These are phyloP conservation scores for Ranitomeya variabilis DNA, from an alignment of 2,113 vertebrate genomes.

Conservation along the genomic window DNA sequence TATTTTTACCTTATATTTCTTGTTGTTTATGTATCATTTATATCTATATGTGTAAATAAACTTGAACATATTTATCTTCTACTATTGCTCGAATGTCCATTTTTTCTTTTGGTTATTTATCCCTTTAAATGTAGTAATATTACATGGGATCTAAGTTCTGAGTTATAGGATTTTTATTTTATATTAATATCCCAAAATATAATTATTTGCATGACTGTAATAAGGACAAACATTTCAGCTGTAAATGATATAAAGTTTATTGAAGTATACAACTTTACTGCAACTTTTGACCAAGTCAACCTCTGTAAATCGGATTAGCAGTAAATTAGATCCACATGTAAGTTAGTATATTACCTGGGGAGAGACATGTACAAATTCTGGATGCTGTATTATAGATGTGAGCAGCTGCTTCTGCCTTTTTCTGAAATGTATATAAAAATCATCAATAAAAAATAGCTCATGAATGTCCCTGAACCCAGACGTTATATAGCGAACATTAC, in stretches of 20 bases:
- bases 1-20: too few species aligned
- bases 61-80: too few species aligned
- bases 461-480: slow-evolving; percentile 34
- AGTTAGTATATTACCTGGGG: slow-evolving; percentile 17
- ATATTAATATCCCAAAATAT: too few species aligned
- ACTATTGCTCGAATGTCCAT: too few species aligned
- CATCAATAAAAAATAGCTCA: slow-evolving; percentile 47
- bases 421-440: slow-evolving; percentile 42
- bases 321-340: slow-evolving; percentile 23
- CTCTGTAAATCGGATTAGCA: background rate
- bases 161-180: too few species aligned
- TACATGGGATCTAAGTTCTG: too few species aligned
- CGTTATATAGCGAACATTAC: slow-evolving; percentile 10
- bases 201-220: background rate
- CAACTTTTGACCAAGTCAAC: background rate
- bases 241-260: background rate
- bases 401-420: slow-evolving; percentile 48
- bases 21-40: too few species aligned
- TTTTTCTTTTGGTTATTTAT: too few species aligned
- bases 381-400: slow-evolving; percentile 43
- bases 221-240: background rate
- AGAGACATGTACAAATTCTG: slow-evolving; percentile 18
- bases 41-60: too few species aligned
- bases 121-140: too few species aligned
- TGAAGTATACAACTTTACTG: background rate